These are phyloP conservation scores for Ophioninae sp. DNA, from an alignment of 2,888 invertebrate genomes.

Conservation along the genomic window DNA sequence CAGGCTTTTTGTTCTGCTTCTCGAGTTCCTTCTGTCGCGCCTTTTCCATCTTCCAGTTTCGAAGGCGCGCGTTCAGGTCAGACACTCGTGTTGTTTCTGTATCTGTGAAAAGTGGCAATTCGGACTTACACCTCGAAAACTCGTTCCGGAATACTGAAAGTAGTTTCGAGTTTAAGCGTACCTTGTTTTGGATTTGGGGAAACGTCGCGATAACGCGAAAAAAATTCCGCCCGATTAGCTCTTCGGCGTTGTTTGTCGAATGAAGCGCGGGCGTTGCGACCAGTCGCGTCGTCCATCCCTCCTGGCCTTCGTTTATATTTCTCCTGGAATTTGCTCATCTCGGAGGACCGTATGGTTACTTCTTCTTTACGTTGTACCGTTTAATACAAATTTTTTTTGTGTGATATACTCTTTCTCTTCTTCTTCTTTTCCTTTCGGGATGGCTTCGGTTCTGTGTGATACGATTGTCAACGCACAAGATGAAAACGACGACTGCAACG, in stretches of 20 bases:
- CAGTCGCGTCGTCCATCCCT: constrained; percentile 1
- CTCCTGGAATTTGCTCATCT: constrained; percentile 36
- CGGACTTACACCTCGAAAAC: neutral
- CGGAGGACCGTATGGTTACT: neutral
- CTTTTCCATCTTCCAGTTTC: constrained; percentile 71
- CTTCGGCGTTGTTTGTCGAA: constrained; percentile 49
- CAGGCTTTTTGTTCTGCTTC: constrained; percentile 68
- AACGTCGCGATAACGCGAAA: constrained; percentile 53
- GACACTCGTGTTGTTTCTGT: neutral
- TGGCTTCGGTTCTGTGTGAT: no score
- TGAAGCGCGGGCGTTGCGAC: constrained; percentile 58
- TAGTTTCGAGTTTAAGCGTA: constrained; percentile 19
- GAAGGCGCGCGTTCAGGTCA: constrained; percentile 59
- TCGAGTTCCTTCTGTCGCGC: constrained; percentile 66
- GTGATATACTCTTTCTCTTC: no score
- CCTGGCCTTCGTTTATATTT: constrained; percentile 24
- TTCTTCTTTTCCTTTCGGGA: no score
- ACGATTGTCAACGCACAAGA: no score
- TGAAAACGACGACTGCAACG: no score
- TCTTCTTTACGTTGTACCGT: neutral
- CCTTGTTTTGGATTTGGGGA: constrained; percentile 20
- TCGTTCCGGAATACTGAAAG: neutral
- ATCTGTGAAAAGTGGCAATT: neutral
- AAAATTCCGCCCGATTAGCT: constrained; percentile 48
- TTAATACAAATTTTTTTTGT: neutral